These are phyloP conservation scores for Andricus quercusramuli DNA, from an alignment of 2,888 invertebrate genomes.

Conservation along the genomic window DNA sequence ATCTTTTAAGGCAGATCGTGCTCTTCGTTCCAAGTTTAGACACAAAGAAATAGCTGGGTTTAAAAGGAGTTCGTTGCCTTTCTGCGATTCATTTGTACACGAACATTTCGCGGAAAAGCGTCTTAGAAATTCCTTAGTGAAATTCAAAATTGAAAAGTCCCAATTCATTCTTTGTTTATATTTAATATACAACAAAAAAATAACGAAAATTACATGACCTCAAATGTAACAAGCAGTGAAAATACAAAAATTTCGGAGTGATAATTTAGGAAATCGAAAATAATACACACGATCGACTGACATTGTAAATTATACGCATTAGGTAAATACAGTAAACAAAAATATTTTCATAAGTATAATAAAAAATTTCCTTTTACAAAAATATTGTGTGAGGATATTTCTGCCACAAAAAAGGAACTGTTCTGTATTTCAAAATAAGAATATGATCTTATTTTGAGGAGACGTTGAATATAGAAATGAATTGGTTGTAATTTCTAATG, in stretches of 20 bases:
- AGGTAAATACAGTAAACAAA: not conserved
- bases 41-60: constrained; percentile 59
- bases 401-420: not conserved
- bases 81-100: constrained; percentile 56
- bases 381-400: not conserved
- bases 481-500: not conserved
- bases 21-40: constrained; percentile 58
- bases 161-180: not conserved
- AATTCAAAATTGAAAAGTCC: not conserved
- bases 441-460: not conserved
- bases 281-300: not conserved
- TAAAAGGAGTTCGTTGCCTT: constrained; percentile 72
- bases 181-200: too few species aligned
- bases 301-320: not conserved
- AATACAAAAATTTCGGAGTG: not conserved
- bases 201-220: not conserved
- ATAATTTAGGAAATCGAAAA: not conserved
- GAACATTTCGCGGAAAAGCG: constrained; percentile 35
- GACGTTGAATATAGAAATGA: not conserved
- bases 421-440: not conserved
- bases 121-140: not conserved
- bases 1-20: constrained; percentile 46
- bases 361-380: not conserved
- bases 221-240: not conserved
- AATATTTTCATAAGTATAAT: not conserved